phyloP scores from a whole-genome alignment of 2,888 invertebrate genomes.

The Formica aserva region DNA sequence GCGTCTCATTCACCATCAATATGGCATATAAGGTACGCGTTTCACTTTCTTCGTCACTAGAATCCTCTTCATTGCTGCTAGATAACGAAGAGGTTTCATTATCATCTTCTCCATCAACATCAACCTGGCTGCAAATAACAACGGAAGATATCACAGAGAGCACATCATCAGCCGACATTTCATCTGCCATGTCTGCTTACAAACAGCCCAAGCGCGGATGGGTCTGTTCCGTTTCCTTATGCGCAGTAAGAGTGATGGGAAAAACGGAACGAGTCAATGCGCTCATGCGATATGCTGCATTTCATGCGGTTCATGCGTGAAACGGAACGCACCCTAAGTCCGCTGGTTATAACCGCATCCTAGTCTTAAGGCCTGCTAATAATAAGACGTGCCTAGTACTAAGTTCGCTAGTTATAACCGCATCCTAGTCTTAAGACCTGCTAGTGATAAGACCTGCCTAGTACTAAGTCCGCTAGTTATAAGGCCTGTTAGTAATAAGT shows the following conservation, averaged over 20 bases:
- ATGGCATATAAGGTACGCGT: neutral
- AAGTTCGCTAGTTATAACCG: too few relatives aligned
- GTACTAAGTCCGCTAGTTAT: too few relatives aligned
- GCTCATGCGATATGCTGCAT: too few relatives aligned
- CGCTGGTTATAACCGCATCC: too few relatives aligned
- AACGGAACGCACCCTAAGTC: too few relatives aligned
- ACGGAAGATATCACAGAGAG: neutral
- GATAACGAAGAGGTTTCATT: neutral
- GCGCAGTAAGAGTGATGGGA: neutral
- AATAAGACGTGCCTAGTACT: too few relatives aligned
- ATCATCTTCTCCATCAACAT: neutral
- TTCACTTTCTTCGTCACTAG: neutral
- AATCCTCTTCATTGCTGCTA: neutral
- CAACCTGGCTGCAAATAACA: constrained; percentile 4
- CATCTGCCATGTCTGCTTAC: neutral
- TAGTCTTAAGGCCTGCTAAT: too few relatives aligned
- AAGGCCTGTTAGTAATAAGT: too few relatives aligned
- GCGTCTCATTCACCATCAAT: neutral
- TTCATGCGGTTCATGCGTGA: too few relatives aligned
- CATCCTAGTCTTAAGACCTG: too few relatives aligned
- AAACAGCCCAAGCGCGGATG: neutral
- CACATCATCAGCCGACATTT: neutral
- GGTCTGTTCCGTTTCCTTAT: neutral
- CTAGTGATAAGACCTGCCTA: too few relatives aligned
- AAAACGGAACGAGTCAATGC: neutral